Evolutionary conservation across 2,113 vertebrate genomes (phyloP), one percentile per base, ranked within the genome.

Genomic region (Myanophis thanlyinensis): DNA sequence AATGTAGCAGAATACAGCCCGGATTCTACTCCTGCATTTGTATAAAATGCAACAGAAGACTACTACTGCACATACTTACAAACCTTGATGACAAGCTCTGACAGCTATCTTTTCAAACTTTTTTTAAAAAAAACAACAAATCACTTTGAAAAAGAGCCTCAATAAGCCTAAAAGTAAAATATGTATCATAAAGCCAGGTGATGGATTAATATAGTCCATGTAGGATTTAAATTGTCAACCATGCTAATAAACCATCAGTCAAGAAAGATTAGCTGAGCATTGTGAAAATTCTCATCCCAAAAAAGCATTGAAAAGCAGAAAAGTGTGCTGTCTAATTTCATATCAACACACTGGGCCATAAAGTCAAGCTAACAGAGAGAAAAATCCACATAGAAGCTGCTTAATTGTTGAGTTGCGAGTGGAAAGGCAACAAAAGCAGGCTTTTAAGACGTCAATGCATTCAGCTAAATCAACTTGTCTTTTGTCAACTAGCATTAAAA

Each of bases 401-500:
- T 97, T 96, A 97, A 97, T 96, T 97, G 97, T 96, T 97, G 98
- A 97, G 97, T 96, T 40, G 94, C 93, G 95, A 97, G 95, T 97
- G 97, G 98, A 97, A 96, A 94, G 94, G 94, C 94, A 97, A 98
- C 97, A 98, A 98, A 98, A 94, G 89, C 44, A 97, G 92, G 97
- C 97, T 98, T 98, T 98, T 98, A 98, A 98, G 97, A 97, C 97
- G 98, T 98, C 98, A 97, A 48, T 96, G 95, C 95, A 95, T 96
- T 97, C 95, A 96, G 95, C 95, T 97, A 97, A 97, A 96, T 98
- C 97, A 98, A 96, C 93, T 15, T 90, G 90, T 97, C 97, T 98
- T 98, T 97, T 98, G 97, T 97, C 98, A 97, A 93, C 96, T 96
- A 94, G 40, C 95, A 93, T 90, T 90, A 94, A 95, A n/a, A 48